phyloP scores from a whole-genome alignment of 2,113 vertebrate genomes.

The Egretta garzetta region DNA sequence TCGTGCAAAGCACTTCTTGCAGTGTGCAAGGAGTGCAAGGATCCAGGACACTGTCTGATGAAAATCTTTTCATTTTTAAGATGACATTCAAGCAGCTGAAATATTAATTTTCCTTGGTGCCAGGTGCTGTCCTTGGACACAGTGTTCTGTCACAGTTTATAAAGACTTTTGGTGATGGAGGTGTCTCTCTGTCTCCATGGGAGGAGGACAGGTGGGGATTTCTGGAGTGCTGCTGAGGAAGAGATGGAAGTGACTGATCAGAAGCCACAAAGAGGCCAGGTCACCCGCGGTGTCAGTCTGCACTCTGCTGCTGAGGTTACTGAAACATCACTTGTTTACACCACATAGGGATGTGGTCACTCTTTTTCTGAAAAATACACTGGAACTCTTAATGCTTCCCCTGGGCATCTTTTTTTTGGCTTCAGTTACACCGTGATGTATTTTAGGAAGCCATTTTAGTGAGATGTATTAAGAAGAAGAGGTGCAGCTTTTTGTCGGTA shows the following conservation, averaged over 20 bases:
- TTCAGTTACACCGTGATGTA: not conserved
- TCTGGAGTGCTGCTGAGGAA: not conserved
- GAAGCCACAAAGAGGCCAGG: not conserved
- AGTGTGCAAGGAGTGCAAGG: not conserved
- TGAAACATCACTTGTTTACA: not conserved
- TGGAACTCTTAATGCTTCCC: not conserved
- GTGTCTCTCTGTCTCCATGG: not conserved
- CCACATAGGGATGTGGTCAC: not conserved
- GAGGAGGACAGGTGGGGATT: not conserved
- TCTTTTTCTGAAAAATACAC: not conserved
- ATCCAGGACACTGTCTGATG: not conserved
- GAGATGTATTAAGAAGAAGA: not conserved
- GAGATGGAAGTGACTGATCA: not conserved
- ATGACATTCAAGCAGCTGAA: not conserved
- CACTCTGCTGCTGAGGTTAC: not conserved
- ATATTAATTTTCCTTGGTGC: not conserved
- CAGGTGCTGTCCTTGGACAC: not conserved
- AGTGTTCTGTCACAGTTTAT: not conserved
- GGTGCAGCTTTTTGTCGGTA: not conserved
- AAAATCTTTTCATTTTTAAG: not conserved
- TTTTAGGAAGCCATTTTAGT: not conserved
- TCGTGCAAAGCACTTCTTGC: not conserved
- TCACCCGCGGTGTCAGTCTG: fast-evolving
- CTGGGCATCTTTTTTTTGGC: not conserved
- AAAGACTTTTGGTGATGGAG: not conserved